Evolutionary conservation across 2,797 vertebrate genomes (phyloP), one percentile per base, ranked within the genome.

Genomic region (Heteromormyrus szaboi): DNA sequence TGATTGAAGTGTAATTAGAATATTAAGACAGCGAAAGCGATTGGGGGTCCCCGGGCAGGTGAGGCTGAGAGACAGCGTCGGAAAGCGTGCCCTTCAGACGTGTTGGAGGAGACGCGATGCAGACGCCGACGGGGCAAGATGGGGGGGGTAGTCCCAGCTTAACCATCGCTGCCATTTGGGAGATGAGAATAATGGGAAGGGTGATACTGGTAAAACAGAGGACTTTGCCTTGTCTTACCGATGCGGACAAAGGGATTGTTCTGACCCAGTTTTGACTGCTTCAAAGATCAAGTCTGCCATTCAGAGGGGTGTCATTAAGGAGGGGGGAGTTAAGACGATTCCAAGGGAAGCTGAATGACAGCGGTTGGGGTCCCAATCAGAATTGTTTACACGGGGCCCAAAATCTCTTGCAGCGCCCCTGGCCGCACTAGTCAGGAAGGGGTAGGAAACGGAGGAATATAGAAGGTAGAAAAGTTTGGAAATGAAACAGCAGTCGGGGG

Each of bases 1-100:
- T 95, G 95, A 96, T 93, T 96, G 95, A 96, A 96, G 95, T 93
- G 92, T 96, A 96, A 97, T 97, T 96, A 97, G 95, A 96, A 94
- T 94, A 94, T 93, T 90, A 94, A 95, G 94, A 94, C 95, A 95
- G 95, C 86, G 93, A 93, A 93, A 94, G 94, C 93, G 93, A 90
- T 92, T 91, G 90, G 92, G 92, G 93, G 94, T 94, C 94, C 92
- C 90, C 41, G 86, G 91, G 92, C 94, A 89, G 90, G 91, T 76
- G 87, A 62, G 92, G 95, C 95, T 95, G 94, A 95, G 95, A 94
- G 93, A 94, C 94, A 90, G 37, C 44, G 33, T 54, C 85, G 7
- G 33, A 12, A 41, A 92, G 92, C 95, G 93, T 94, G 94, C 93
- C 95, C 95, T 95, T 96, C 94, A 95, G 93, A 89, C 79, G 37